Evolutionary conservation across 2,797 vertebrate species (phyloP).

Genomic region (Sebastes trivittatus): DNA sequence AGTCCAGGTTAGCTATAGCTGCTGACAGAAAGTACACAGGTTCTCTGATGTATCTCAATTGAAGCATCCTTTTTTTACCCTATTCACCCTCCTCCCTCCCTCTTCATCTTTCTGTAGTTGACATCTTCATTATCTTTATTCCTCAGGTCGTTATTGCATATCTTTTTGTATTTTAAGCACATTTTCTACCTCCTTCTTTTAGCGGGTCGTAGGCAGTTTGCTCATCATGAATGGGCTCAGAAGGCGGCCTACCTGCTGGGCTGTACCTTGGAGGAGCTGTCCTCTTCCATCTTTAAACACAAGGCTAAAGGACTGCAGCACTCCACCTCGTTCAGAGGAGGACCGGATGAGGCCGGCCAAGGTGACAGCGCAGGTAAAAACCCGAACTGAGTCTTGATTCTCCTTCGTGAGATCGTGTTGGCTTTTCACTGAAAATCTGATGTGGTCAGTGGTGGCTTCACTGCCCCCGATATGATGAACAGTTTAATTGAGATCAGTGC

Average conservation of each 20-base stretch:
- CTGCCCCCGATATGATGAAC: background rate
- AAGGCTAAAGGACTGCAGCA: constrained; percentile 91
- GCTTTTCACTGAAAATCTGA: background rate
- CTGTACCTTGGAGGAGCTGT: constrained; percentile 94
- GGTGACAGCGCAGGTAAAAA: constrained; percentile 86
- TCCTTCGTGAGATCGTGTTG: background rate
- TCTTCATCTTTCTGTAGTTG: background rate
- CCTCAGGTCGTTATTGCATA: background rate
- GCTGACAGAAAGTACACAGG: background rate
- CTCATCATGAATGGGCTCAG: constrained; percentile 97
- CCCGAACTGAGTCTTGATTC: background rate
- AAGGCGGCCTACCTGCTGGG: constrained; percentile 96
- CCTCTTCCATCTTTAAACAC: constrained; percentile 95
- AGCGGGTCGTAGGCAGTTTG: constrained; percentile 96
- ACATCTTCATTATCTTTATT: background rate
- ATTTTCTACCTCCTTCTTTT: background rate
- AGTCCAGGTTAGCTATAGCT: background rate
- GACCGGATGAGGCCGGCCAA: constrained; percentile 84
- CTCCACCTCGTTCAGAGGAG: constrained; percentile 94
- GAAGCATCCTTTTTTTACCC: background rate
- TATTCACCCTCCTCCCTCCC: background rate
- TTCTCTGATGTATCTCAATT: background rate
- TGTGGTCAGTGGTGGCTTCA: no score
- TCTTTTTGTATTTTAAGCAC: background rate
- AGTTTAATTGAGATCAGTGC: background rate